Conservation (phyloP, 2,888 invertebrate genomes). For the Podabrus alpinus region DNA sequence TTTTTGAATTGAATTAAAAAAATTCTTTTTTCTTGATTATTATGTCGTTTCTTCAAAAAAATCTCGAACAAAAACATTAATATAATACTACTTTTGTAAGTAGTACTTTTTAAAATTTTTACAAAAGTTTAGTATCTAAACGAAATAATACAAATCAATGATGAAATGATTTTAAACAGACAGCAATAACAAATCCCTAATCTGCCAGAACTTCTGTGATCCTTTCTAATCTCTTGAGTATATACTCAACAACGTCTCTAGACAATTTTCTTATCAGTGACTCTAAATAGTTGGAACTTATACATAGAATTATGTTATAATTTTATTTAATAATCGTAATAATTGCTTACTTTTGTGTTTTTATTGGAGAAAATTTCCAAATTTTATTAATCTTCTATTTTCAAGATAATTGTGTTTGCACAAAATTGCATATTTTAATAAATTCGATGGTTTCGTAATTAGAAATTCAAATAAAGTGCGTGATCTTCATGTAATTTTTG, state of each 20-base stretch:
- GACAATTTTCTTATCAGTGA: constrained; percentile 8
- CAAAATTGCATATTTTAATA: neutral
- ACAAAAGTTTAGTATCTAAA: no score
- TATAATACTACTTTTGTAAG: no score
- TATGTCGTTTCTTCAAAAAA: no score
- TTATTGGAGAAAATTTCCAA: neutral
- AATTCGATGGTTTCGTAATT: neutral
- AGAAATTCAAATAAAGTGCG: neutral
- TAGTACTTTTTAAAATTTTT: no score
- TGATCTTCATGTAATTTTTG: neutral
- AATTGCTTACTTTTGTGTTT: neutral
- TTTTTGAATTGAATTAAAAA: no score
- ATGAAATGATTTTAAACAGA: constrained; percentile 14
- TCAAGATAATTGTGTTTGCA: neutral
- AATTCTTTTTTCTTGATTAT: no score
- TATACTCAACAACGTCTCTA: constrained; percentile 15
- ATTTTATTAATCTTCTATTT: neutral
- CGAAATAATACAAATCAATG: constrained; percentile 11
- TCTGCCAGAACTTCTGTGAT: constrained; percentile 23
- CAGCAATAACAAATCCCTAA: constrained; percentile 17
- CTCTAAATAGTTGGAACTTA: neutral
- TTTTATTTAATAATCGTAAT: neutral
- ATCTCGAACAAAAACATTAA: no score
- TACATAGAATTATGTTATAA: neutral
- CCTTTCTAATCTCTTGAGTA: constrained; percentile 27